Percentiles rank a stretch among this genome's conserved stretches.
Conservation (phyloP, 2,113 vertebrate genomes). For the Callionymus lyra region DNA sequence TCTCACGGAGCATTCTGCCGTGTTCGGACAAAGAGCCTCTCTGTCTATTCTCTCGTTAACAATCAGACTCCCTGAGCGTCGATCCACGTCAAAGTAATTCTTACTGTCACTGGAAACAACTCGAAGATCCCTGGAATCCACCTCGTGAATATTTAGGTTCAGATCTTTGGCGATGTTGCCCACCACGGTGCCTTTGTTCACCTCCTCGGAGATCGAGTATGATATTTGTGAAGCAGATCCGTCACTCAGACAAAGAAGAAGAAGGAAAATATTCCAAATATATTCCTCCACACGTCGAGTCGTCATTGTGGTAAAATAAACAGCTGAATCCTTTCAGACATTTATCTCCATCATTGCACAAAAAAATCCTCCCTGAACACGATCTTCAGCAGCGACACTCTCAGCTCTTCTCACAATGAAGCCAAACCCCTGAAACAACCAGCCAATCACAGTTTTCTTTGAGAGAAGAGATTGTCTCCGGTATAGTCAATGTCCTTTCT, state of each 20-base stretch:
- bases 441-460: neutral
- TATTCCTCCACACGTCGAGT: no score
- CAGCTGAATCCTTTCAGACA: no score
- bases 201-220: conserved; percentile 58
- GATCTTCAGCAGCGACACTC: no score
- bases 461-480: conserved; percentile 26
- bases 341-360: no score
- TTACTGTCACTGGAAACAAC: conserved; percentile 57
- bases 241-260: conserved; percentile 4
- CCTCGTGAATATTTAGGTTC: conserved; percentile 44
- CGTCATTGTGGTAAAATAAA: no score
- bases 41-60: conserved; percentile 70
- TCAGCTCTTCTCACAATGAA: no score
- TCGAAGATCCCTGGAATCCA: conserved; percentile 55
- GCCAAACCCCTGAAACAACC: no score
- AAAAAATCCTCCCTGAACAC: no score
- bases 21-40: conserved; percentile 63
- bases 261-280: neutral
- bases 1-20: conserved; percentile 55
- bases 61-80: conserved; percentile 50
- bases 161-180: conserved; percentile 65
- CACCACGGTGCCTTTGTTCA: conserved; percentile 53
- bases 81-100: conserved; percentile 36
- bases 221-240: conserved; percentile 39
- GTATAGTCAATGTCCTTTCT: neutral